These are phyloP conservation scores for Geopemphigus sp. DNA, from an alignment of 1,140 invertebrate species.

Conservation along the genomic window DNA sequence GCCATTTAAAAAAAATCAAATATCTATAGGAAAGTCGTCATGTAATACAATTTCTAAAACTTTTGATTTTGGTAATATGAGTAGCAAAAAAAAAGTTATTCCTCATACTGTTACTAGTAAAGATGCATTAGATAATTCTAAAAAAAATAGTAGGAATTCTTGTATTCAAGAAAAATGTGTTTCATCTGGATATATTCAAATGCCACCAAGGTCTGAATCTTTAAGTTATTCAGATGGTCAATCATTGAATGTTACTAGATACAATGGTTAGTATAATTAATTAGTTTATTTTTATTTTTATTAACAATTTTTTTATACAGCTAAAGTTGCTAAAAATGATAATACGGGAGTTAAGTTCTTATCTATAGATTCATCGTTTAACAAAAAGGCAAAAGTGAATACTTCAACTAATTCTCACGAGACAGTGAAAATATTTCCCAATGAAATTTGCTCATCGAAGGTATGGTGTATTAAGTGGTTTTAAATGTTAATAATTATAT, in stretches of 20 bases:
- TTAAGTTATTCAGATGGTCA: conserved; percentile 5
- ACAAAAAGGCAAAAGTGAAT: background rate
- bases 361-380: background rate
- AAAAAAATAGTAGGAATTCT: too few species aligned
- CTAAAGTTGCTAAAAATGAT: background rate
- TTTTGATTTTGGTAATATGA: background rate
- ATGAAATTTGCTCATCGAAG: background rate
- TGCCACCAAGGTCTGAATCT: background rate
- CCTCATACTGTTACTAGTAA: conserved; percentile 20
- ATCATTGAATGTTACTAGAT: background rate
- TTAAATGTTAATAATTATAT: background rate
- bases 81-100: background rate
- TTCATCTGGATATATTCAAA: background rate
- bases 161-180: background rate
- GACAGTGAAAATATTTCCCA: background rate
- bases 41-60: background rate
- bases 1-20: background rate
- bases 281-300: background rate
- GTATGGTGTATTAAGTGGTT: background rate
- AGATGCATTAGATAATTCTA: background rate
- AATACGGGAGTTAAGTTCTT: background rate
- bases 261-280: conserved; percentile 16
- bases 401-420: background rate
- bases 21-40: background rate
- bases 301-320: background rate